A percentile compares a stretch with the other conserved stretches of the same genome.
These are phyloP conservation scores for Micrastur ruficollis DNA, from an alignment of 2,797 vertebrate species.

Conservation along the genomic window DNA sequence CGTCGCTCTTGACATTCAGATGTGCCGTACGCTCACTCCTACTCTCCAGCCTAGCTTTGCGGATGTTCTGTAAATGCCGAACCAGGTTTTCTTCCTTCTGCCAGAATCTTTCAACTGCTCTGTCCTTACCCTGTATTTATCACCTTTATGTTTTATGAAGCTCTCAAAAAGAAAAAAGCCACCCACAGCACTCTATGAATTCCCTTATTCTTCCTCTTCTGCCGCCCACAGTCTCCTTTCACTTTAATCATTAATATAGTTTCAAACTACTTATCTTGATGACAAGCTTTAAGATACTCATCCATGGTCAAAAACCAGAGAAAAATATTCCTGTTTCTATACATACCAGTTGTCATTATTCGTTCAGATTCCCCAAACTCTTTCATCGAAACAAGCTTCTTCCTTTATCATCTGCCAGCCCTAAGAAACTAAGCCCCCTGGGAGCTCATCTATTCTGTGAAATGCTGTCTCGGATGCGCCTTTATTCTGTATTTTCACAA, in stretches of 20 bases:
- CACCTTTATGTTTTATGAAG: constrained; percentile 21
- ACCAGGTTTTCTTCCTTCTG: not conserved
- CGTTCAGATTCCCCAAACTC: not conserved
- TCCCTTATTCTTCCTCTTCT: not conserved
- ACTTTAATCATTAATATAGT: constrained; percentile 46
- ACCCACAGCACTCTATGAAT: constrained; percentile 7
- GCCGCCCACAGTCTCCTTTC: constrained; percentile 13
- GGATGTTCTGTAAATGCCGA: not conserved
- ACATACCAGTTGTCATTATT: not conserved
- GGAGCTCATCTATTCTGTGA: constrained; percentile 48
- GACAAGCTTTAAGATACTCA: constrained; percentile 14
- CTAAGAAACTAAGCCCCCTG: not conserved
- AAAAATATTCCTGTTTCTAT: not conserved
- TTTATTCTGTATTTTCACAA: not conserved
- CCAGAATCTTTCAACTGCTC: not conserved
- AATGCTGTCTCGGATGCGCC: not conserved
- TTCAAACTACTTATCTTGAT: constrained; percentile 35
- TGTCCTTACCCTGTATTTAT: not conserved
- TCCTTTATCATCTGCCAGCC: constrained; percentile 29
- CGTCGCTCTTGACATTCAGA: not conserved
- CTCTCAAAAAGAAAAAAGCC: constrained; percentile 9
- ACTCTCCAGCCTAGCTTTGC: not conserved
- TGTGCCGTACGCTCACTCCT: not conserved
- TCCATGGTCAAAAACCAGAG: not conserved
- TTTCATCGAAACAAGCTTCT: constrained; percentile 41